phyloP scores from a whole-genome alignment of 2,113 vertebrate species.

The Acanthisitta chloris region DNA sequence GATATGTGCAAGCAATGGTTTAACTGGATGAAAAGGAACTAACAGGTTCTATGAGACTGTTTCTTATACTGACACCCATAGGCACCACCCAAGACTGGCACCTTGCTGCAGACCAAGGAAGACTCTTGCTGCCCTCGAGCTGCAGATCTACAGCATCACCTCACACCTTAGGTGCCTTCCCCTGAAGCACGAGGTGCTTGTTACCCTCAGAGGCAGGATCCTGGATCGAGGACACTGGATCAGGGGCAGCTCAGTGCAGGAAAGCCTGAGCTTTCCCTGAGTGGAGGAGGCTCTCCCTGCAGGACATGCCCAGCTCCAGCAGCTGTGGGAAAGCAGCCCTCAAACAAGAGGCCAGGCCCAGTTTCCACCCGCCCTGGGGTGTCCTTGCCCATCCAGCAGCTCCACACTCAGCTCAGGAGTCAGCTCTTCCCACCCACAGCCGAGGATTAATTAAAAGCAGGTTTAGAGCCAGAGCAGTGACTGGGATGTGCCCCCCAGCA shows the following conservation, averaged over 20 bases:
- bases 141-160: not conserved
- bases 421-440: slow-evolving; percentile 12
- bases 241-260: accelerated
- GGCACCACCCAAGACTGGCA: not conserved
- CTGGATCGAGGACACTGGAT: not conserved
- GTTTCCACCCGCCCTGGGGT: not conserved
- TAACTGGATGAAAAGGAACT: not conserved
- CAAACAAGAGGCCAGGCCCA: not conserved
- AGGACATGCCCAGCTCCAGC: not conserved
- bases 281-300: not conserved
- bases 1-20: not conserved
- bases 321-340: not conserved
- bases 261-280: not conserved
- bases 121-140: accelerated
- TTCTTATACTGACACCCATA: not conserved
- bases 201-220: accelerated
- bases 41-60: not conserved
- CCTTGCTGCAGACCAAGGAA: not conserved
- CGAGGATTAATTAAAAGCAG: slow-evolving; percentile 39
- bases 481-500: not conserved
- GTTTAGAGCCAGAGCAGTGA: not conserved
- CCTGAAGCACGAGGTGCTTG: not conserved
- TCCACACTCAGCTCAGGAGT: not conserved
- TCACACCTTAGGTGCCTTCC: accelerated
- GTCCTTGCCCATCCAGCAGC: not conserved